Evolutionary conservation across 2,888 invertebrate genomes (phyloP), one percentile per base, ranked within the genome.

Genomic region (Melolontha melolontha): DNA sequence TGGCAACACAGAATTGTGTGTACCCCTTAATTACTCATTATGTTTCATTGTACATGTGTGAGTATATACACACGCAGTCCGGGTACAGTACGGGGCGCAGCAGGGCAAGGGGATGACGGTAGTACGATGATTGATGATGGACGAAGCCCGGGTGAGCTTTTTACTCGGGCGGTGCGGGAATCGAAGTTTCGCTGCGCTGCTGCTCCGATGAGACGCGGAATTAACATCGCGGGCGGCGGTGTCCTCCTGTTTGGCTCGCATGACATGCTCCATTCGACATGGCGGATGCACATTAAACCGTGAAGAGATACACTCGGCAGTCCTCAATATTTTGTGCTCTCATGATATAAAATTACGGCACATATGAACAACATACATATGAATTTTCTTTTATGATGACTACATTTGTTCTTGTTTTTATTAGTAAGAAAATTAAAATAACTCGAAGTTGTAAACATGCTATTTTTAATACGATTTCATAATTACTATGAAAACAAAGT

Each of bases 281-380:
- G 78, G 78, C 78, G 77, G 77, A 79, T 79, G 76, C 78, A 75
- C 74, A 77, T 79, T 79, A 80, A 77, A 79, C 74, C 79, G 77
- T 79, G 79, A 79, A 78, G 71, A 72, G 69, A 51, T 73, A 73
- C 69, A 70, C 71, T 69, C 74, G 73, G 77, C 75, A 71, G 75
- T 74, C 63, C 73, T 68, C 74, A 74, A 76, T 65, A 41, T 39
- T 42, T 52, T 34, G 27, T 57, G 55, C 14, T 67, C 52, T 63
- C 47, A 41, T 52, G 10, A 42, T 57, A 51, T 10, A 54, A 65
- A 54, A 54, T 65, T 54, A 65, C 54, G 22, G 22, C 17, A 42
- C 29, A 29, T n/a, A 10, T 12, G 12, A n/a, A 42, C 42, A 10
- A 42, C 11, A 11, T 12, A 44, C 44, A 44, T 44, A 44, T 44